A percentile compares a stretch with the other conserved stretches of the same genome.
These are phyloP conservation scores for Stomatorhinus ivindoensis DNA, from an alignment of 2,113 vertebrate genomes.

Conservation along the genomic window DNA sequence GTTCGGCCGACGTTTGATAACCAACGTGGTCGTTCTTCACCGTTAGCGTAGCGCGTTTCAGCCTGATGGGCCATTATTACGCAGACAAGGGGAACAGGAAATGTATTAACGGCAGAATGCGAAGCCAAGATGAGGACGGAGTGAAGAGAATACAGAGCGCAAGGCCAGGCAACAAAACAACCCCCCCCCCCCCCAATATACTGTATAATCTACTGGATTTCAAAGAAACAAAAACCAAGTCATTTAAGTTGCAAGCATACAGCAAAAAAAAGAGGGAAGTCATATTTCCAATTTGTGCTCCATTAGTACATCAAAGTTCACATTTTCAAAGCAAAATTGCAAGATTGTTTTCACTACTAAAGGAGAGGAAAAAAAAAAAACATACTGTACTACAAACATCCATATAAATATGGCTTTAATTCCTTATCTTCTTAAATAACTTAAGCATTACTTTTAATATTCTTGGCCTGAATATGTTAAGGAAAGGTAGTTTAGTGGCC, in stretches of 20 bases:
- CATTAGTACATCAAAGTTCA: not conserved
- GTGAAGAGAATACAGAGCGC: not conserved
- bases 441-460: not conserved
- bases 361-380: not conserved
- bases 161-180: not conserved
- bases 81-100: not conserved
- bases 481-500: not conserved
- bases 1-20: not conserved
- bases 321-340: not conserved
- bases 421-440: not conserved
- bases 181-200: not conserved
- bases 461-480: not conserved
- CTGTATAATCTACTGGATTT: not conserved
- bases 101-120: not conserved
- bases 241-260: not conserved
- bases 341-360: not conserved
- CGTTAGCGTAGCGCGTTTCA: not conserved
- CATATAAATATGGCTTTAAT: not conserved
- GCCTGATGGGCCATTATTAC: not conserved
- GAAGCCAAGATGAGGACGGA: not conserved
- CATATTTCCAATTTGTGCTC: not conserved
- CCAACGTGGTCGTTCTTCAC: not conserved
- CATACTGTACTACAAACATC: not conserved
- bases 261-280: not conserved
- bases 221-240: not conserved